These are phyloP conservation scores for Lagenorhynchus albirostris DNA, from an alignment of 2,113 vertebrate genomes.

Conservation along the genomic window DNA sequence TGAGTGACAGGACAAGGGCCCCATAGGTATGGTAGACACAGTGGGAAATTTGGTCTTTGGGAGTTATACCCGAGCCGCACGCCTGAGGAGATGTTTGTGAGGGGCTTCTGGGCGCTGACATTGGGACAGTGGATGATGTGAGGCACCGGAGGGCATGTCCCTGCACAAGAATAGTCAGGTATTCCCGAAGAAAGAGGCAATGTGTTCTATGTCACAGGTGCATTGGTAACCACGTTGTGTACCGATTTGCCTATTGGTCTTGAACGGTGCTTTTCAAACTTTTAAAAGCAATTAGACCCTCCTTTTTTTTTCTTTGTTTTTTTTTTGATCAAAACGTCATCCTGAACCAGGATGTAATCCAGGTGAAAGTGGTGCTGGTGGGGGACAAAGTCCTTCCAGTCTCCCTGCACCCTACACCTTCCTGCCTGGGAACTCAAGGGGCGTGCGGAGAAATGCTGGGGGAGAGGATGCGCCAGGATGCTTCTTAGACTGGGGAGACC, in stretches of 20 bases:
- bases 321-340: background rate
- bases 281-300: background rate
- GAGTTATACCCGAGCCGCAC: fast-evolving
- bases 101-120: background rate
- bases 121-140: background rate
- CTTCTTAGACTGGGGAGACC: background rate
- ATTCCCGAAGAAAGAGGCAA: background rate
- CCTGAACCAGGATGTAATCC: background rate
- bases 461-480: fast-evolving
- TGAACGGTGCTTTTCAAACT: background rate
- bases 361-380: background rate
- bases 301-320: background rate
- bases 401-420: too few species aligned
- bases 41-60: background rate
- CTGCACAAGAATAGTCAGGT: background rate
- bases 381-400: background rate
- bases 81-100: background rate
- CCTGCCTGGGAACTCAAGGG: background rate
- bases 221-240: too few species aligned
- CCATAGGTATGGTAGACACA: fast-evolving
- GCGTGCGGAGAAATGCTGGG: background rate
- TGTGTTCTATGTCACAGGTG: background rate
- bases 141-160: background rate
- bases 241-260: background rate
- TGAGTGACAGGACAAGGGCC: background rate